Evolutionary conservation across 2,113 vertebrate genomes (phyloP).

Genomic region (Cinclus mexicanus): DNA sequence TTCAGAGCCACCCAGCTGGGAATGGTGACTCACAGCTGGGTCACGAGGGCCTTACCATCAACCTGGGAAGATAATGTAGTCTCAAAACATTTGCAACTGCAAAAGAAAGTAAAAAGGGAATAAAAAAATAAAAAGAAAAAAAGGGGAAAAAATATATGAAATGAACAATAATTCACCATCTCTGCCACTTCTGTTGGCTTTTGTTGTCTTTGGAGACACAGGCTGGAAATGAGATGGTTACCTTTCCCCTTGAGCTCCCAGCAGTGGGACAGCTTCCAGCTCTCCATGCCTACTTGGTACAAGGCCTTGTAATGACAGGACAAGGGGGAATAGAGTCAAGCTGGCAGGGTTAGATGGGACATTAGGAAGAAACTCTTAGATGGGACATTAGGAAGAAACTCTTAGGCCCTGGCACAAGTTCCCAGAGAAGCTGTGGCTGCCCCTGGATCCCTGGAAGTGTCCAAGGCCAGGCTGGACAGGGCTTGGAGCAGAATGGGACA

Average conservation of each 20-base stretch:
- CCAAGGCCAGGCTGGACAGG: accelerated
- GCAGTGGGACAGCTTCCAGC: not conserved
- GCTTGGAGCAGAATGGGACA: accelerated
- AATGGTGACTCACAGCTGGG: slow-evolving; percentile 10
- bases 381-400: not conserved
- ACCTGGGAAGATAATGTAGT: slow-evolving; percentile 10
- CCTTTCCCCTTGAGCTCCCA: not conserved
- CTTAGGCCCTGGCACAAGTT: not conserved
- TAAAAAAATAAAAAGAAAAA: too few relatives aligned
- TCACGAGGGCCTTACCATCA: not conserved
- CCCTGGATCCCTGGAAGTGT: not conserved
- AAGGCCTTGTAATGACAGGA: not conserved
- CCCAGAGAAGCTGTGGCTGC: not conserved
- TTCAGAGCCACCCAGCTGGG: slow-evolving; percentile 27
- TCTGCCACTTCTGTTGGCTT: not conserved
- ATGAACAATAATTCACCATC: not conserved
- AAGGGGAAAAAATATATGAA: not conserved
- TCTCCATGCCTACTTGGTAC: not conserved
- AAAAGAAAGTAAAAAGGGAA: not conserved
- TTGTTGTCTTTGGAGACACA: not conserved
- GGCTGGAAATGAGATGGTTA: not conserved
- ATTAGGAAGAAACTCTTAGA: not conserved
- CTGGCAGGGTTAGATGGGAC: not conserved
- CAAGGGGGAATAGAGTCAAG: not conserved
- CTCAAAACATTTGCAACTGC: not conserved